A percentile compares a stretch with the other conserved stretches of the same genome.
phyloP scores from a whole-genome alignment of 2,888 invertebrate genomes.

The Cyrtodaria siliqua region DNA sequence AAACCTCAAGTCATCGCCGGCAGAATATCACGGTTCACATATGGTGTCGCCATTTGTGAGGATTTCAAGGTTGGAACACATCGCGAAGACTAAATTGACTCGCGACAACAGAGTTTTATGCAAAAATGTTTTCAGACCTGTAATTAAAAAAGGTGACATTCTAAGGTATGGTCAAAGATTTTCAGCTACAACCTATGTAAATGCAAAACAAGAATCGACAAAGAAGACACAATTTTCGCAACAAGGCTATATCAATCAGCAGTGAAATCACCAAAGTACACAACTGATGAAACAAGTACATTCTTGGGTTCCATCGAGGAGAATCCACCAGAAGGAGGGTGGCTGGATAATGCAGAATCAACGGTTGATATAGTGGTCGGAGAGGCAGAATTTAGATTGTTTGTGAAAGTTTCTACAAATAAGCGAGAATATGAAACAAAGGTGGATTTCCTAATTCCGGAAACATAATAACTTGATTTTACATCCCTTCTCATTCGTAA shows the following conservation, averaged over 20 bases:
- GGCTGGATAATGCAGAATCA: slow-evolving; percentile 23
- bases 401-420: slow-evolving; percentile 10
- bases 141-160: slow-evolving; percentile 30
- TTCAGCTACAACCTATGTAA: slow-evolving; percentile 1
- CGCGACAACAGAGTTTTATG: slow-evolving; percentile 26
- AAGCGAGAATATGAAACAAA: slow-evolving; percentile 6
- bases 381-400: slow-evolving; percentile 23
- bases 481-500: no score
- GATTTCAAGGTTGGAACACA: slow-evolving; percentile 15
- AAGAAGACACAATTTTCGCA: slow-evolving; percentile 14
- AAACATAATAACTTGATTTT: no score
- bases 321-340: slow-evolving; percentile 17
- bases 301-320: slow-evolving; percentile 10
- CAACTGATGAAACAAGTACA: slow-evolving; percentile 17
- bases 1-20: no score
- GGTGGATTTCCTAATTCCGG: slow-evolving; percentile 14
- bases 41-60: slow-evolving; percentile 23
- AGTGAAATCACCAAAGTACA: not conserved
- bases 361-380: slow-evolving; percentile 20
- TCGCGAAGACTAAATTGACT: slow-evolving; percentile 16
- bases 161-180: slow-evolving; percentile 21
- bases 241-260: slow-evolving; percentile 23
- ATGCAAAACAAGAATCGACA: slow-evolving; percentile 7
- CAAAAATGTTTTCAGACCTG: slow-evolving; percentile 13
- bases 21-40: slow-evolving; percentile 30